Percentiles rank a stretch among this genome's conserved stretches.
phyloP scores from a whole-genome alignment of 2,797 vertebrate genomes.

The Esox masquinongy region DNA sequence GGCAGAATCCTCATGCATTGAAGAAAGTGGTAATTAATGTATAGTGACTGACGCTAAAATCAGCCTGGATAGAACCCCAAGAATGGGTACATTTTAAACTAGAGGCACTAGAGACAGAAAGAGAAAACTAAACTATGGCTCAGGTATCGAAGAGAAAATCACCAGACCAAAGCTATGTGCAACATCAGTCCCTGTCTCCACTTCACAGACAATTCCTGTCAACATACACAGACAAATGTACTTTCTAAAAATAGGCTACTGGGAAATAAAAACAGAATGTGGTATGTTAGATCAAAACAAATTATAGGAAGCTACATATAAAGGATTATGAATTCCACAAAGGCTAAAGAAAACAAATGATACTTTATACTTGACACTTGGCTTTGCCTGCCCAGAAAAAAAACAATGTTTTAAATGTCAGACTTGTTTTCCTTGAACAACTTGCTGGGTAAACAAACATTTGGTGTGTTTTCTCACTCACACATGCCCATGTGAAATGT shows the following conservation, averaged over 20 bases:
- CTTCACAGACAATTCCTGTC: conserved; percentile 38
- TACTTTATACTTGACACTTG: conserved; percentile 24
- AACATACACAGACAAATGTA: conserved; percentile 8
- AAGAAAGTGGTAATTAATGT: conserved; percentile 85
- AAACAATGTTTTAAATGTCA: conserved; percentile 57
- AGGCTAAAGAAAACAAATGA: conserved; percentile 27
- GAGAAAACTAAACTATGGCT: conserved; percentile 60
- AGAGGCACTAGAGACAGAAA: conserved; percentile 61
- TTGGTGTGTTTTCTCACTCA: conserved; percentile 6
- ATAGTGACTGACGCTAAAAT: conserved; percentile 80
- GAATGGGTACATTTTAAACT: conserved; percentile 75
- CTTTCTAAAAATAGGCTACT: background rate
- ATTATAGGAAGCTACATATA: conserved; percentile 44
- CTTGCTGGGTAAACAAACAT: conserved; percentile 51
- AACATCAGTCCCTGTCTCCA: conserved; percentile 39
- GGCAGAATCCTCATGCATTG: conserved; percentile 63
- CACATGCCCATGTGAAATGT: background rate
- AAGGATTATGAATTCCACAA: conserved; percentile 9
- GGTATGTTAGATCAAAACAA: conserved; percentile 39
- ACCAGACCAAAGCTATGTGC: conserved; percentile 53
- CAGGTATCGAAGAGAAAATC: conserved; percentile 36
- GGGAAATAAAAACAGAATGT: conserved; percentile 30
- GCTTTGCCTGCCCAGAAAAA: conserved; percentile 21
- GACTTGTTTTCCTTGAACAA: conserved; percentile 52
- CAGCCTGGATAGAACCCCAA: conserved; percentile 77